These are phyloP conservation scores for Cryptocephalus moraei DNA, from an alignment of 2,888 invertebrate genomes.

Conservation along the genomic window DNA sequence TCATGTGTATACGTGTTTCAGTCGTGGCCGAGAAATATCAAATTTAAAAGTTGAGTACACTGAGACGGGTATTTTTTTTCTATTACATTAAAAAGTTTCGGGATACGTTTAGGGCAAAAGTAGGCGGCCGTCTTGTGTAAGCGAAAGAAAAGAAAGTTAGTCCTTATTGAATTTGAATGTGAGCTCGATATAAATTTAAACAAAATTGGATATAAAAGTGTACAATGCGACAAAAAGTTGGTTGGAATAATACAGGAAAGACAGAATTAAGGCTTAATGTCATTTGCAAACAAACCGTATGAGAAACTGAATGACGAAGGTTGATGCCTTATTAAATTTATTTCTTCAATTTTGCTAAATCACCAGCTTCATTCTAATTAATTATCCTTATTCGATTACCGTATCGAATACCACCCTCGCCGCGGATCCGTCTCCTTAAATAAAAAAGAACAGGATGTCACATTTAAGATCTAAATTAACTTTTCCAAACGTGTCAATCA, in stretches of 20 bases:
- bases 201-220: not conserved
- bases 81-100: constrained; percentile 11
- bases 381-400: too few species aligned
- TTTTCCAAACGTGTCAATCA: constrained; percentile 34
- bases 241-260: too few species aligned
- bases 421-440: too few species aligned
- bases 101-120: constrained; percentile 4
- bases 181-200: not conserved
- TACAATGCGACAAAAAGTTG: not conserved
- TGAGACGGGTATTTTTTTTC: constrained; percentile 5
- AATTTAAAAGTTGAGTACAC: constrained; percentile 9
- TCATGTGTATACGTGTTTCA: too few species aligned
- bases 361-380: too few species aligned
- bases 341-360: too few species aligned
- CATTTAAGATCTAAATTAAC: constrained; percentile 24
- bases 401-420: too few species aligned
- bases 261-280: too few species aligned
- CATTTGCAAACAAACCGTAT: too few species aligned
- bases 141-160: not conserved
- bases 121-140: too few species aligned
- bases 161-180: constrained; percentile 3
- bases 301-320: too few species aligned
- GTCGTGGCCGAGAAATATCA: constrained; percentile 4
- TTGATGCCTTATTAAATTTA: too few species aligned
- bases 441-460: constrained; percentile 7